Base-by-base conservation (phyloP, 2,797 vertebrate species). In the Sebastolobus altivelis region DNA sequence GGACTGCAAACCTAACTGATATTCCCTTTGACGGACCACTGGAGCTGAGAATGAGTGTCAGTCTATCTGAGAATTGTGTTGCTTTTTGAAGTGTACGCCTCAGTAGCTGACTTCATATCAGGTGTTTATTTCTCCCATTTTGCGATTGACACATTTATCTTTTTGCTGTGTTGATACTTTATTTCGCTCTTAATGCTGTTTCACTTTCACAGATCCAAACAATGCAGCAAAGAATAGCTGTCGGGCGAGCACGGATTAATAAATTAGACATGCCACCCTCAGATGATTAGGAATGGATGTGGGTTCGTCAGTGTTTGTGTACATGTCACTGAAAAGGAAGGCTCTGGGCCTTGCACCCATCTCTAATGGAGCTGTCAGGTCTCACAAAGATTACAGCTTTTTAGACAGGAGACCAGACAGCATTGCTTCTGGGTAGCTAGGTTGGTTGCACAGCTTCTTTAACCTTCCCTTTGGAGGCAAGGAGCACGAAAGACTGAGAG, bases 361-460 rank as follows among this genome's bases (percentile, higher is more conserved):
- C 72, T 60, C 65, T 79, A 83, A 89, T 58, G 35, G 68, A 90
- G 79, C 83, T 87, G 87, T 88, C 86, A 68, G 52, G 37, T 52
- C 54, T 63, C 81, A 66, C 65, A 61, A 49, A 80, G 85, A 87
- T 89, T 73, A 75, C 40, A 86, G 83, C 68, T 49, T 78, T 80
- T 81, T 66, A 76, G 78, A 87, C 49, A 75, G 70, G 71, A 73
- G 37, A 72, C 38, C 29, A 63, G 71, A 63, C 75, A 79, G 67
- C 63, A 35, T 27, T 59, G 66, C 60, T 79, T 74, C 63, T 74
- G 73, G 78, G 60, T 20, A 46, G 62, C 31, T 33, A 35, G 70
- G 40, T 7, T 66, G 66, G 70, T 43, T 79, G 63, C 74, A 75
- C 66, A 68, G 68, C 46, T 71, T 81, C 27, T 82, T 20, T 66